Base-by-base conservation (phyloP, 2,888 invertebrate species). In the Ctenicera cuprea region DNA sequence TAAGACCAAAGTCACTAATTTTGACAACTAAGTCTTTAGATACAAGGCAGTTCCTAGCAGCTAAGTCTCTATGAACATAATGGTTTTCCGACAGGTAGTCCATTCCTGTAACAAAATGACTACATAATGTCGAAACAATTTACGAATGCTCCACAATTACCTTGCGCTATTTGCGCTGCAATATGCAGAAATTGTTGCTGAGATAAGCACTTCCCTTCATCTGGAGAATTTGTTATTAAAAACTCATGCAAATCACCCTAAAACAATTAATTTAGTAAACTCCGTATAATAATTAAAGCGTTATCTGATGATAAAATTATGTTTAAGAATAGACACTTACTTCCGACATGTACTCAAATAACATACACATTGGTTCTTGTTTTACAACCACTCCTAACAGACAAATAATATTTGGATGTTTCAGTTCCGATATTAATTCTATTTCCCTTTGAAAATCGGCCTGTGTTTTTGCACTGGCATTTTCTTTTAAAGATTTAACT, bases 161-260 rank as follows among this genome's bases (percentile, higher is more conserved):
- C 93, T 77, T 91, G 90, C 48, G 93, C 91, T 74, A 98, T 97
- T 87, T 98, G 97, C 74, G 94, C 90, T 18, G 97, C 94, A 79
- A 98, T 96, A 84, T 95, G 94, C 73, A 99, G 88, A 87, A 98
- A 94, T 83, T 98, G 96, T 82, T 93, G 89, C 74, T 95, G 93
- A n/a, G 93, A 93, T 64, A 97, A 87, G 18, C 92, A 90, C 82
- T 93, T 94, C 2, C 93, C 94, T 76, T 94, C 94, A 70, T 93
- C 93, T 0, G 98, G 97, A 0, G 97, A 97, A 83, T 97, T 94
- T 1, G 93, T 91, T 83, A 97, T 94, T 20, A 99, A 89, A 87
- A 97, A 98, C 87, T 99, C 98, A 85, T 99, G 98, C 65, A 99
- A 89, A 87, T 99, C 98, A 0, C 99, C 98, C 86, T 97, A 86